Base-by-base conservation (phyloP, 2,797 vertebrate genomes). In the Cyprinella venusta region DNA sequence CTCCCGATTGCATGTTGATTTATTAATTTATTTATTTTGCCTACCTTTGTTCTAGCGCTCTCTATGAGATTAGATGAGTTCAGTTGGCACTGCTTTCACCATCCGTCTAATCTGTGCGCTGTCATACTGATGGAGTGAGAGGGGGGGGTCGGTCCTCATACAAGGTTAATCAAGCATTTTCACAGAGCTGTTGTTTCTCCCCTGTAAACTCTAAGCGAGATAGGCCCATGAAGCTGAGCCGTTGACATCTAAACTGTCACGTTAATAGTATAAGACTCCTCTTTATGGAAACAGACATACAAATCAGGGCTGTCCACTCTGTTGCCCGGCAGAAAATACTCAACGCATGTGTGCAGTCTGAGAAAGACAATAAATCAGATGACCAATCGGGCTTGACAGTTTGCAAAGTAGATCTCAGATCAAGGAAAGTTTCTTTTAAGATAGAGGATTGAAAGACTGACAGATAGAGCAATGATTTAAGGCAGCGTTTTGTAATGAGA, bases 111-210 rank as follows among this genome's bases (percentile, higher is more conserved):
- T 86, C 84, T 82, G 65, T 54, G 36, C n/a, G 24, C 82, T 81
- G 83, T 85, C 85, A 79, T 61, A 71, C 82, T 86, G 79, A 80
- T 19, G 24, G 54, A 78, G 67, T 30, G 82, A 82, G 52, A 48
- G 65, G 76, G 76, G 76, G 42, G 65, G 83, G 81, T 84, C 78
- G 82, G 69, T 61, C 45, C 79, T 71, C 81, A 85, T 77, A 77
- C 45, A 86, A 88, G 84, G 87, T 88, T 85, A 88, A 85, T 86
- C 79, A 87, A 83, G 36, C 77, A 79, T 82, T 81, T 87, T 81
- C 75, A 75, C 72, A 77, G 84, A 83, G 40, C 64, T 75, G 21
- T 75, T 76, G 61, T 68, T 68, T 78, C 24, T 85, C 64, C 33
- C 36, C 77, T 72, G 71, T 84, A 82, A 86, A 88, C 75, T 52